phyloP scores from a whole-genome alignment of 2,888 invertebrate species.

The Strigamia crassipes region DNA sequence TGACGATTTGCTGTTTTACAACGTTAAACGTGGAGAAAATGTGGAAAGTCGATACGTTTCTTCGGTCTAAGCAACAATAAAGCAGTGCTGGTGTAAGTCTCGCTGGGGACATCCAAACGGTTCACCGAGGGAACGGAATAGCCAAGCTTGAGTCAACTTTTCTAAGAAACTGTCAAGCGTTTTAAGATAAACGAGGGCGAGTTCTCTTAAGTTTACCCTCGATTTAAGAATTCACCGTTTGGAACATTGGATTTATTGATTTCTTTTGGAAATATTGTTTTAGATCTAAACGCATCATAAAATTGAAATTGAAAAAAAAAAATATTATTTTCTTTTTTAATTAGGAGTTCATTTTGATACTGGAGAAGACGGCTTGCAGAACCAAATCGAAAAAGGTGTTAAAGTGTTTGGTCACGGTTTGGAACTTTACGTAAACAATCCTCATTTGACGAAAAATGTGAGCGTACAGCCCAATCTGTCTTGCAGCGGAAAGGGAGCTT shows the following conservation, averaged over 20 bases:
- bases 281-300: no score
- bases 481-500: conserved; percentile 68
- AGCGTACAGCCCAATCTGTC: conserved; percentile 74
- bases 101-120: neutral
- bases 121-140: neutral
- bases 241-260: neutral
- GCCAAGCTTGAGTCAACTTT: neutral
- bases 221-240: neutral
- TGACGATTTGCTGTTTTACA: neutral
- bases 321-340: neutral
- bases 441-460: conserved; percentile 70
- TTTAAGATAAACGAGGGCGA: neutral
- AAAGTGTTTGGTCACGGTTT: conserved; percentile 92
- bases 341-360: conserved; percentile 88
- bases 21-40: neutral
- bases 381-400: conserved; percentile 86
- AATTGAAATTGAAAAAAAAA: no score
- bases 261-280: no score
- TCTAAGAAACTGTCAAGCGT: neutral
- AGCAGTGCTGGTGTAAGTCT: neutral
- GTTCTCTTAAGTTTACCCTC: neutral
- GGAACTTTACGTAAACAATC: conserved; percentile 76
- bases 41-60: neutral
- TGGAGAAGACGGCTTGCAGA: conserved; percentile 73
- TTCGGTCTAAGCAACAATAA: neutral